These are phyloP conservation scores for Esox masquinongy DNA, from an alignment of 2,797 vertebrate genomes.

Conservation along the genomic window DNA sequence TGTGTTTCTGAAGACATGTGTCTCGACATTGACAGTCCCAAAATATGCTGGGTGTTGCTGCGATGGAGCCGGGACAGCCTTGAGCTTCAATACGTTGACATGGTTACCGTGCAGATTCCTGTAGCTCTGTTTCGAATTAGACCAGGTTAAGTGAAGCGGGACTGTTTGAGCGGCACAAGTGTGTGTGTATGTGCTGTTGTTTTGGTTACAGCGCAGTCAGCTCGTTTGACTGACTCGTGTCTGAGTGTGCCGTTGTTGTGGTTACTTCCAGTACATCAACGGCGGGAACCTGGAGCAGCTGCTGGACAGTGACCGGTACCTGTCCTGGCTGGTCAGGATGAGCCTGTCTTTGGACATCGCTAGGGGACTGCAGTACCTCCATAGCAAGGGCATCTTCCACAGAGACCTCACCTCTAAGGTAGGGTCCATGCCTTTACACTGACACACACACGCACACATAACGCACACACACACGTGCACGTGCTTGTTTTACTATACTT, in stretches of 20 bases:
- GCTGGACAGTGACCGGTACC: conserved; percentile 82
- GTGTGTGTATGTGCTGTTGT: conserved; percentile 27
- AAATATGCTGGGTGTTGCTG: no score
- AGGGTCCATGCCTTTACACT: conserved; percentile 5
- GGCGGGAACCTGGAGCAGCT: conserved; percentile 96
- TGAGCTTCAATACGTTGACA: background rate
- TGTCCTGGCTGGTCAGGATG: conserved; percentile 84
- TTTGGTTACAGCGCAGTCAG: conserved; percentile 23
- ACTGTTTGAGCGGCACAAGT: conserved; percentile 11
- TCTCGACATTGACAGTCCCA: no score
- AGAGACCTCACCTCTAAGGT: conserved; percentile 97
- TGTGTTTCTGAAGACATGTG: no score
- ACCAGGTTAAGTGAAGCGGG: background rate
- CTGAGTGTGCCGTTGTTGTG: background rate
- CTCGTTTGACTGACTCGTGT: background rate
- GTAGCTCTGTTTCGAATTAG: background rate
- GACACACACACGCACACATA: background rate
- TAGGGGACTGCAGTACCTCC: conserved; percentile 87
- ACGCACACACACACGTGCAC: conserved; percentile 3
- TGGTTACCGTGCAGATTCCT: conserved; percentile 13
- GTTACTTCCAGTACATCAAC: conserved; percentile 85
- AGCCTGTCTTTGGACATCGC: conserved; percentile 88
- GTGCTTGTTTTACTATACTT: no score
- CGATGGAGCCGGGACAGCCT: no score
- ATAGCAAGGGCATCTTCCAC: conserved; percentile 95